phyloP scores from a whole-genome alignment of 2,113 vertebrate genomes.

The Oxyura jamaicensis region DNA sequence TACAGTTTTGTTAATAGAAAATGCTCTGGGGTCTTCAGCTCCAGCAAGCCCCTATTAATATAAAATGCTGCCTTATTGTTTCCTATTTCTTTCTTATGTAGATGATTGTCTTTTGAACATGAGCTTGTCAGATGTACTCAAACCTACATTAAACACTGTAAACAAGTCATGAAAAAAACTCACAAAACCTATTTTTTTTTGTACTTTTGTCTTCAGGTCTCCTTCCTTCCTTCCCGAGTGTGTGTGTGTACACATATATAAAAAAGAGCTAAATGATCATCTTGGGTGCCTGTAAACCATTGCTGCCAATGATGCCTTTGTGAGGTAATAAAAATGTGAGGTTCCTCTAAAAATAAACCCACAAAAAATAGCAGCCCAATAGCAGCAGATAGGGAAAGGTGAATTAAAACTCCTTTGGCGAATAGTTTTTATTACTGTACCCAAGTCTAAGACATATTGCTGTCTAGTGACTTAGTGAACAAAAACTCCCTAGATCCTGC shows the following conservation, averaged over 20 bases:
- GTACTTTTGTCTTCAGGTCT: background rate
- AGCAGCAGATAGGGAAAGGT: background rate
- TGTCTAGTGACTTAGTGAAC: background rate
- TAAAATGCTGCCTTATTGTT: background rate
- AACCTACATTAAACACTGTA: background rate
- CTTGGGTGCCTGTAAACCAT: background rate
- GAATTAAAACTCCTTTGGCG: background rate
- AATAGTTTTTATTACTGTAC: background rate
- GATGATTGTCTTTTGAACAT: background rate
- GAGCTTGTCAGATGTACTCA: background rate
- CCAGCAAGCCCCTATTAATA: background rate
- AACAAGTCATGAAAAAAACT: background rate
- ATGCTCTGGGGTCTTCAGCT: background rate
- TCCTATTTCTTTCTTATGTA: background rate
- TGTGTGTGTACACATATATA: background rate
- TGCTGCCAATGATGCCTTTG: background rate
- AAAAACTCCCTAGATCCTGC: background rate
- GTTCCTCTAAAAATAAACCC: background rate
- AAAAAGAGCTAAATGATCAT: background rate
- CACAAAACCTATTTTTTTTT: background rate
- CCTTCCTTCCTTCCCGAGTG: no score
- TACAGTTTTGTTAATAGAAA: background rate
- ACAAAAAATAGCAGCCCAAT: background rate
- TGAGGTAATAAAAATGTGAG: background rate
- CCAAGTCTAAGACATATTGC: background rate